phyloP scores from a whole-genome alignment of 2,888 invertebrate genomes.

The Conomelus anceps region DNA sequence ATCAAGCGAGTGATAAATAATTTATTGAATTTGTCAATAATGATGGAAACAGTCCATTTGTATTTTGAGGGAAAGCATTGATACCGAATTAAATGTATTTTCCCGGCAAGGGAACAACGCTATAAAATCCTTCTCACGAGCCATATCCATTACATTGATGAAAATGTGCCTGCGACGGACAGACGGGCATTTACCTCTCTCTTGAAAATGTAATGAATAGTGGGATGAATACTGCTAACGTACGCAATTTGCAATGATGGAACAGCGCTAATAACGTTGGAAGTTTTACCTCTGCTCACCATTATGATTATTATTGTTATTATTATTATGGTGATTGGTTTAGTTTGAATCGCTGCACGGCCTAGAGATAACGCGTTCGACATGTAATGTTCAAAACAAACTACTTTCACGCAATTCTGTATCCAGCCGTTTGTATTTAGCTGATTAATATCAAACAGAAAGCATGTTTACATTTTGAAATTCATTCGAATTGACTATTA shows the following conservation, averaged over 20 bases:
- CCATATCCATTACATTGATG: not conserved
- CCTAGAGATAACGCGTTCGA: not conserved
- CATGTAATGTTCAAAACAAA: too few relatives aligned
- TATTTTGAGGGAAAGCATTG: not conserved
- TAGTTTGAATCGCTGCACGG: not conserved
- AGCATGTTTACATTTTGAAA: not conserved
- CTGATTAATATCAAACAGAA: not conserved
- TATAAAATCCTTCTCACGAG: not conserved
- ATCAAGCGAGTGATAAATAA: not conserved
- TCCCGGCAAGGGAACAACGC: not conserved
- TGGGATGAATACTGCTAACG: not conserved
- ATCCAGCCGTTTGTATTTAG: not conserved
- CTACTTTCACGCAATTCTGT: not conserved
- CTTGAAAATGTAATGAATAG: not conserved
- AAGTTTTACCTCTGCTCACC: not conserved
- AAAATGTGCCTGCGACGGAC: not conserved
- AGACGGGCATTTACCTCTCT: not conserved
- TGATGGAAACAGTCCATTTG: not conserved
- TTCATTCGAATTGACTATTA: not conserved
- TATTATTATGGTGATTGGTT: not conserved
- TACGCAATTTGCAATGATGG: not conserved
- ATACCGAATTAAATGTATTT: not conserved
- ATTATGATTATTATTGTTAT: not conserved
- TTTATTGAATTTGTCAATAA: not conserved
- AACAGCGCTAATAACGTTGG: not conserved